Percentiles rank a stretch among this genome's conserved stretches.
Conservation (phyloP, 2,797 vertebrate species). For the Tympanoctomys barrerae region DNA sequence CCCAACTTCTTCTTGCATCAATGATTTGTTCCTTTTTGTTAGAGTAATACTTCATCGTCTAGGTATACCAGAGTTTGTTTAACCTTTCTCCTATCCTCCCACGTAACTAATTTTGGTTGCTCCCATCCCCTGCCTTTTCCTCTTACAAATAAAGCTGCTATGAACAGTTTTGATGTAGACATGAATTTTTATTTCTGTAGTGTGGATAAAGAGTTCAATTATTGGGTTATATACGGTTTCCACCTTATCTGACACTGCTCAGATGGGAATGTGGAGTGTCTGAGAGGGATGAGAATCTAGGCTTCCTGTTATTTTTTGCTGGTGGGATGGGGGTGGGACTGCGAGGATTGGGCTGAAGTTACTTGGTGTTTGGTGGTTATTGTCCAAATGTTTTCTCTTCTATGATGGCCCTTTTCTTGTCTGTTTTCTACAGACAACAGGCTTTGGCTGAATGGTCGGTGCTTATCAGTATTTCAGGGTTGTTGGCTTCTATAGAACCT, state of each 20-base stretch:
- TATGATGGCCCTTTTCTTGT: neutral
- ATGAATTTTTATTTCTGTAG: slow-evolving; percentile 41
- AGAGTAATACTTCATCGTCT: neutral
- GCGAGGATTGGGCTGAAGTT: neutral
- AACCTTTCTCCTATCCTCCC: neutral
- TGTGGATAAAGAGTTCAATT: neutral
- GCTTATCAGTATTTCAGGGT: neutral
- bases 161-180: neutral
- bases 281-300: neutral
- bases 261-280: neutral
- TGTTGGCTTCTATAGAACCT: neutral
- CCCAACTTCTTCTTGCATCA: neutral
- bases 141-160: neutral
- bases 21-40: neutral
- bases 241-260: neutral
- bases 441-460: neutral
- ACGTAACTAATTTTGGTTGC: neutral
- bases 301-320: neutral
- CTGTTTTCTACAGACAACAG: neutral
- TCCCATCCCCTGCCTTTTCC: neutral
- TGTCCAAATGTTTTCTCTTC: slow-evolving; percentile 8
- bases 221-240: neutral
- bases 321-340: neutral
- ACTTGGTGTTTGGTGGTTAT: neutral
- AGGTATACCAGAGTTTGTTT: neutral